phyloP scores from a whole-genome alignment of 2,888 invertebrate species.

The Hypercompe scribonia region DNA sequence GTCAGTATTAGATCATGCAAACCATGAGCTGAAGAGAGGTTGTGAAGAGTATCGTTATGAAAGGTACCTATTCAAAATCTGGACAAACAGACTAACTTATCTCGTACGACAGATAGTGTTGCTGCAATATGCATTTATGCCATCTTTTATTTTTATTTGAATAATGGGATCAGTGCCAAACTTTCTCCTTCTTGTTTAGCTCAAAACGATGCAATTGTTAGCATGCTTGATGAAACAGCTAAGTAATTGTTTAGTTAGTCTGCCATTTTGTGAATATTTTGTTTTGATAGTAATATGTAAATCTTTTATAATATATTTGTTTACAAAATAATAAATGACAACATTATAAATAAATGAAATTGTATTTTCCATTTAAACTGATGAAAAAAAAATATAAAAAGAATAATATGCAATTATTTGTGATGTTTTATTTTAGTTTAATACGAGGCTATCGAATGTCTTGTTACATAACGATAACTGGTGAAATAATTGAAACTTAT shows the following conservation, averaged over 20 bases:
- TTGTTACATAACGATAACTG: neutral
- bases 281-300: slow-evolving; percentile 87
- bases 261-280: slow-evolving; percentile 87
- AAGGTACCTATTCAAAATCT: slow-evolving; percentile 86
- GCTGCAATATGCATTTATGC: slow-evolving; percentile 85
- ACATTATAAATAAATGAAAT: slow-evolving; percentile 86
- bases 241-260: slow-evolving; percentile 86
- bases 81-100: slow-evolving; percentile 83
- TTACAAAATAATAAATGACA: slow-evolving; percentile 86
- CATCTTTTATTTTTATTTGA: slow-evolving; percentile 81
- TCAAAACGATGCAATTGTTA: slow-evolving; percentile 86
- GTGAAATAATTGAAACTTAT: neutral
- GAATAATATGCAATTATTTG: slow-evolving; percentile 86
- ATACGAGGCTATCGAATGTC: slow-evolving; percentile 6
- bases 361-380: slow-evolving; percentile 87
- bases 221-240: slow-evolving; percentile 84
- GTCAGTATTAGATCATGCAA: slow-evolving; percentile 81
- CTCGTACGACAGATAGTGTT: slow-evolving; percentile 74
- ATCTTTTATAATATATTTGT: slow-evolving; percentile 87
- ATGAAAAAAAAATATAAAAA: slow-evolving; percentile 86
- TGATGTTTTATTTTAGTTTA: slow-evolving; percentile 76
- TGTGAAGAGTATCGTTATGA: slow-evolving; percentile 84
- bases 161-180: slow-evolving; percentile 86
- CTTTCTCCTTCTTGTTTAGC: slow-evolving; percentile 86
- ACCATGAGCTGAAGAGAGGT: slow-evolving; percentile 82